Base-by-base conservation (phyloP, 2,888 invertebrate species). In the Dexiosoma caninum region DNA sequence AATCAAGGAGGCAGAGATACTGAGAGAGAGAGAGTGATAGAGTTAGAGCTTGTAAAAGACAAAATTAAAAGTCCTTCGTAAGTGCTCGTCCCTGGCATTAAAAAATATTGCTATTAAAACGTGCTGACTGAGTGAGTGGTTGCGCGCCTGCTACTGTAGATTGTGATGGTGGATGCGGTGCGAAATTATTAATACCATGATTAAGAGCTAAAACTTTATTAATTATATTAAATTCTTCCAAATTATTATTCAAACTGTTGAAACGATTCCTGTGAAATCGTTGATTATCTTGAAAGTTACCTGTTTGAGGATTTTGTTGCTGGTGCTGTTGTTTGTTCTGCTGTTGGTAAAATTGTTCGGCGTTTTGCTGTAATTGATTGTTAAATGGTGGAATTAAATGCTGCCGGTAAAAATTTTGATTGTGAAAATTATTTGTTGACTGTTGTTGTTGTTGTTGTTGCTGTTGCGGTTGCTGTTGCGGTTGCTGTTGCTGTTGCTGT, bases 151-250 rank as follows among this genome's bases (percentile, higher is more conserved):
- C 40, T 70, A 64, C 55, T 66, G 77, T 23, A 19, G 77, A 55
- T 75, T 66, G 74, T 49, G 40, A 40, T 40, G 74, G 55, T 46
- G 37, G 27, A 86, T 89, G 88, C 85, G 85, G 86, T 84, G 92
- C 86, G 83, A 87, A 90, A 82, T 89, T 86, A 83, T 86, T 87
- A n/a, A 94, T 91, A 57, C 94, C 94, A 85, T 95, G 95, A 89
- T 96, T 95, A 70, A 95, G 90, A 8, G 95, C 95, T 85, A 96
- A 90, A 78, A 96, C 94, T 91, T 95, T 95, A 53, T 95, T 94
- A 37, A 96, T 95, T 85, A 96, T 94, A 87, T 94, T 95, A 62
- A 96, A 91, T 89, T 96, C 95, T 87, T 95, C 95, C 72, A 93
- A 92, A 81, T 89, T 87, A 85, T 87, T 87, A 84, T 86, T 87